Evolutionary conservation across 2,797 vertebrate genomes (phyloP).

Genomic region (Oreochromis mossambicus): DNA sequence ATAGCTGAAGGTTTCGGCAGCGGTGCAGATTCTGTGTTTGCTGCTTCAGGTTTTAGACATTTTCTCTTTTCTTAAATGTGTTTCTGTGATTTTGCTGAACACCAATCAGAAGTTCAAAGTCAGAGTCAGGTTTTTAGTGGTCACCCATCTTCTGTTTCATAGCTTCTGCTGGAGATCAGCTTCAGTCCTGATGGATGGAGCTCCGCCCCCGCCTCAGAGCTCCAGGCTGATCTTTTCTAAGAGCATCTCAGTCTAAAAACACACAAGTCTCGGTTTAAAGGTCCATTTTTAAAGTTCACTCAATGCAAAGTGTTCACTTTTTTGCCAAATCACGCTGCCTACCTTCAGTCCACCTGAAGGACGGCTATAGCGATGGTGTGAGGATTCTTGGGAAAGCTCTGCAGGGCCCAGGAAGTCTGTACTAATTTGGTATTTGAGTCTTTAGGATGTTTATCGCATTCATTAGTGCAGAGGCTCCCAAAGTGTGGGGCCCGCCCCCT

Average conservation of each 20-base stretch:
- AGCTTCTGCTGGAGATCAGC: neutral
- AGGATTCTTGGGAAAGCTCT: neutral
- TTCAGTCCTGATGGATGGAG: neutral
- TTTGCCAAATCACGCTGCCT: neutral
- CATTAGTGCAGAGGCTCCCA: neutral
- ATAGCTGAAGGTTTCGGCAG: neutral
- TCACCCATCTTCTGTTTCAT: neutral
- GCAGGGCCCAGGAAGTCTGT: neutral
- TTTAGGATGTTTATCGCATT: neutral
- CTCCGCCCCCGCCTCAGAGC: neutral
- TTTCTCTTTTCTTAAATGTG: neutral
- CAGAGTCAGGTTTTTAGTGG: neutral
- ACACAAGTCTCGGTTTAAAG: neutral
- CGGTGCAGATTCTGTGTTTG: neutral
- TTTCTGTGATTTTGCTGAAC: neutral
- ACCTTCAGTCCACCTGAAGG: neutral
- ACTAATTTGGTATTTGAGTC: fast-evolving
- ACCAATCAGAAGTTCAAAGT: neutral
- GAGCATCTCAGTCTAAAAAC: neutral
- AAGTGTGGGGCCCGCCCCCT: too few relatives aligned
- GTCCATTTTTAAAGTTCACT: neutral
- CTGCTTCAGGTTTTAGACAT: neutral
- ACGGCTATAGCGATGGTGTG: fast-evolving
- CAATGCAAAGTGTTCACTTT: neutral
- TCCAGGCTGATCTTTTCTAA: neutral